Evolutionary conservation across 2,113 vertebrate genomes (phyloP).

Genomic region (Corythoichthys intestinalis): DNA sequence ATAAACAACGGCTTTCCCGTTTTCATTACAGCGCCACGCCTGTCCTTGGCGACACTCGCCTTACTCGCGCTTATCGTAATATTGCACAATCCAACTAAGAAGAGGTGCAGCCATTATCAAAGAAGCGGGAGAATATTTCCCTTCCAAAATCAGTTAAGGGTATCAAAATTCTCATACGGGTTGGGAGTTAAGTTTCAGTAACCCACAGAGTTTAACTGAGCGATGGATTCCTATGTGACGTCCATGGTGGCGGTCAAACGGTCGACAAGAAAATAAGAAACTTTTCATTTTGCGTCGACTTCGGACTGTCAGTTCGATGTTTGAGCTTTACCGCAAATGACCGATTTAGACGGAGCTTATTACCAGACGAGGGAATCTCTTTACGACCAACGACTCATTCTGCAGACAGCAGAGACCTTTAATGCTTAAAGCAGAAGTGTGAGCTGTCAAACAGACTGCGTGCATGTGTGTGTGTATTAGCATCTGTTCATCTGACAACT

Average conservation of each 20-base stretch:
- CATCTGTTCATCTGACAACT: constrained; percentile 17
- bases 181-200: not conserved
- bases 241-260: constrained; percentile 13
- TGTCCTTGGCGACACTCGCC: not conserved
- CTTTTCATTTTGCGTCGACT: constrained; percentile 29
- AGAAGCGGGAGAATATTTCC: not conserved
- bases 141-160: not conserved
- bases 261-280: constrained; percentile 19
- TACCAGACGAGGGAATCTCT: constrained; percentile 41
- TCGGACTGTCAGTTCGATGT: constrained; percentile 14
- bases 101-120: not conserved
- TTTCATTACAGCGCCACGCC: constrained; percentile 4
- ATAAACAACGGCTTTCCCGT: constrained; percentile 6
- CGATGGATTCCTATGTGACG: constrained; percentile 6
- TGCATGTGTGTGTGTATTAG: constrained; percentile 9
- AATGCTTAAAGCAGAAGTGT: constrained; percentile 44
- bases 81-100: not conserved
- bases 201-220: not conserved
- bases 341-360: constrained; percentile 30
- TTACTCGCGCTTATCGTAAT: not conserved
- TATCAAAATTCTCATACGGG: constrained; percentile 3
- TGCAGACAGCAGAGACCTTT: constrained; percentile 22
- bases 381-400: constrained; percentile 32
- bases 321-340: constrained; percentile 28
- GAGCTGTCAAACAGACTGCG: constrained; percentile 36